Evolutionary conservation across 1,140 invertebrate genomes (phyloP).

Genomic region (Drosophila arawakana): DNA sequence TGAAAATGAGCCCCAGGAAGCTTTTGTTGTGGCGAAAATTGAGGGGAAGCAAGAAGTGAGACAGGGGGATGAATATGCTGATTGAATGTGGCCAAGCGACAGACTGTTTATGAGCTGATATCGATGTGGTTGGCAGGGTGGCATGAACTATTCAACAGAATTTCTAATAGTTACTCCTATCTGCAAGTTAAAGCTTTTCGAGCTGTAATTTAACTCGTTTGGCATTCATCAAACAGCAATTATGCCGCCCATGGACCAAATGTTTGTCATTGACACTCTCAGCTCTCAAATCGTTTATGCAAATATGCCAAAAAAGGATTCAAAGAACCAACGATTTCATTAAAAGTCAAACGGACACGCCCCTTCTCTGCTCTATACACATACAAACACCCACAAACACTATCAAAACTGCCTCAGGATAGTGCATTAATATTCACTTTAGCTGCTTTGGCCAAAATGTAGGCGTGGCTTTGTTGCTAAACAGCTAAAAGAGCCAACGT

Average conservation of each 20-base stretch:
- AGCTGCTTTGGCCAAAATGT: constrained; percentile 30
- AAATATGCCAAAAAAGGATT: constrained; percentile 53
- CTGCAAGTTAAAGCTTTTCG: neutral
- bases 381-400: constrained; percentile 33
- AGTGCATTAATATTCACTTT: constrained; percentile 72
- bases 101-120: constrained; percentile 48
- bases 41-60: neutral
- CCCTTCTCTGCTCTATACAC: constrained; percentile 46
- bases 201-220: constrained; percentile 18
- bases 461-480: constrained; percentile 71
- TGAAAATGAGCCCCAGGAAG: constrained; percentile 45
- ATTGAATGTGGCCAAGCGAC: constrained; percentile 41
- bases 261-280: constrained; percentile 59
- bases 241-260: constrained; percentile 58
- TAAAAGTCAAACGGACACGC: constrained; percentile 56
- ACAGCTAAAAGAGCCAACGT: constrained; percentile 45
- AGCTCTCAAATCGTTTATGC: constrained; percentile 59
- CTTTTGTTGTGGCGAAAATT: neutral
- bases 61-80: constrained; percentile 42
- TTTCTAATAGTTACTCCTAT: neutral
- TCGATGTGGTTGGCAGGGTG: constrained; percentile 5
- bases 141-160: constrained; percentile 8
- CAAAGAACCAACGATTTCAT: constrained; percentile 66
- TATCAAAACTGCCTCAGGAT: constrained; percentile 62
- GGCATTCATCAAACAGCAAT: constrained; percentile 64